Evolutionary conservation across 1,140 invertebrate genomes (phyloP), one percentile per base, ranked within the genome.

Genomic region (Macrosteles quadrilineatus): DNA sequence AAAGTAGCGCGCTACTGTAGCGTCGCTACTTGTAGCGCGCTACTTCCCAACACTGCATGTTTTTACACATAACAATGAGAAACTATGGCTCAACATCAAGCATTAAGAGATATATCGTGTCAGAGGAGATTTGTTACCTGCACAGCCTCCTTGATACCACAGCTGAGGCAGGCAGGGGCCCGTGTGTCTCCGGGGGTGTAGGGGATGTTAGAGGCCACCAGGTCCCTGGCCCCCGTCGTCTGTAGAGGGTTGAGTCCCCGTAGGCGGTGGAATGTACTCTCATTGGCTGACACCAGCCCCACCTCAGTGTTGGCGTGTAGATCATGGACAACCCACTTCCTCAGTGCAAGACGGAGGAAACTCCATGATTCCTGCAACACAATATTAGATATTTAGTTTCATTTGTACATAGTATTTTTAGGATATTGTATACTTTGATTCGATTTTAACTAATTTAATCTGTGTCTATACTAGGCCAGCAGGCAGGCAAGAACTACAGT

Each of bases 261-360:
- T 47, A 76, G 66, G 23, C 77, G 76, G 67, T 76, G 80, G 29
- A 80, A 78, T 72, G 69, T 76, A 27, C 75, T 80, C 50, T 80
- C 81, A 68, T 81, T 82, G 21, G 77, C 80, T 67, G 82, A 76
- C 29, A 83, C 79, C 67, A 82, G 75, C 59, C 82, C 83, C 0
- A 85, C 76, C 78, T 85, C 84, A 1, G 81, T 81, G 71, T 81
- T 81, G 21, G 77, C 75, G 0, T 82, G 81, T 2, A 87, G 73
- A 75, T 85, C 83, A 62, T 83, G 81, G 25, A 83, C 78, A 19
- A 83, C 82, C 79, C 86, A 84, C 73, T 87, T 85, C 40, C 85
- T 78, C 68, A 87, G 80, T 2, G 85, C 85, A 32, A 80, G 79
- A 55, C 85, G 77, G 45, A 87, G 76, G 76, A 85, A 87, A 70